Evolutionary conservation across 2,797 vertebrate genomes (phyloP).

Genomic region (Pithecia hirsuta): DNA sequence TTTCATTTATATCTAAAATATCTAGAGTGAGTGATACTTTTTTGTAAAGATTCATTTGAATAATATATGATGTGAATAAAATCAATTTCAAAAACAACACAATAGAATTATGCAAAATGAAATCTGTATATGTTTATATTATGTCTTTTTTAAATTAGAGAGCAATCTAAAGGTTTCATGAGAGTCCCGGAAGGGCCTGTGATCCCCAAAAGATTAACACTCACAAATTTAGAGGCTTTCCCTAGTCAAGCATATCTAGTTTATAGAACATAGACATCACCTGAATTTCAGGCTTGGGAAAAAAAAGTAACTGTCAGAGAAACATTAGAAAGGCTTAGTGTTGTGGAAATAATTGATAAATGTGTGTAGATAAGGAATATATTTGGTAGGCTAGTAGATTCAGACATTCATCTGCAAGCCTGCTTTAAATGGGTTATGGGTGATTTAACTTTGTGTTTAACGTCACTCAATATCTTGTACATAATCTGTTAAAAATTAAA

Average conservation of each 20-base stretch:
- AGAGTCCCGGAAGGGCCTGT: not conserved
- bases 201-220: constrained; percentile 14
- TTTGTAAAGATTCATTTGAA: not conserved
- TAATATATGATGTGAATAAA: not conserved
- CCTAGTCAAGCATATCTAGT: not conserved
- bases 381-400: constrained; percentile 63
- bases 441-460: constrained; percentile 76
- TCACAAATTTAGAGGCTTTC: not conserved
- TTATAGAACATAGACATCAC: constrained; percentile 13
- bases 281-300: constrained; percentile 21
- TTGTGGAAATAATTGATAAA: constrained; percentile 65
- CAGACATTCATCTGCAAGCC: constrained; percentile 72
- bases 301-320: constrained; percentile 16
- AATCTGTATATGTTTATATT: not conserved
- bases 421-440: constrained; percentile 67
- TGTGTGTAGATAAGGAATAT: constrained; percentile 64
- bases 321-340: constrained; percentile 44
- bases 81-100: not conserved
- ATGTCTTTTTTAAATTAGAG: not conserved
- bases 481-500: constrained; percentile 79
- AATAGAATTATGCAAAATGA: not conserved
- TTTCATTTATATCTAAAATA: not conserved
- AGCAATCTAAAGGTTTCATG: not conserved
- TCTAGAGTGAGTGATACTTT: not conserved
- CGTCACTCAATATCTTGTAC: constrained; percentile 63